Conservation (phyloP, 2,113 vertebrate species). For the Chaetura pelagica region DNA sequence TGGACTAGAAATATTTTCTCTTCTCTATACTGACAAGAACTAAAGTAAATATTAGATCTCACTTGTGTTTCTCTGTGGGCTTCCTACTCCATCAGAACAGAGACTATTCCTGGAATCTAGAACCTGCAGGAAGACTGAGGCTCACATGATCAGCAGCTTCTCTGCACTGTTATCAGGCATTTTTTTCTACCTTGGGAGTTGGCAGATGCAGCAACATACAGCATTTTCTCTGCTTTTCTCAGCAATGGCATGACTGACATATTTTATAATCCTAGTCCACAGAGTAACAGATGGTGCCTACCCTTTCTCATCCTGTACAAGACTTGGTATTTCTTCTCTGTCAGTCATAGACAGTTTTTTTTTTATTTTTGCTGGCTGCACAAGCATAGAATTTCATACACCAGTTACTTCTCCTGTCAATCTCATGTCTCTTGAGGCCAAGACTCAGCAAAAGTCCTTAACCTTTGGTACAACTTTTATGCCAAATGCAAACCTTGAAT, state of each 20-base stretch:
- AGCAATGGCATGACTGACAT: slow-evolving; percentile 33
- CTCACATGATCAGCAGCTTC: not conserved
- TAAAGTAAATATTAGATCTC: not conserved
- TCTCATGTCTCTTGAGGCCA: not conserved
- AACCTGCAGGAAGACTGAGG: not conserved
- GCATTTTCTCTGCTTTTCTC: slow-evolving; percentile 18
- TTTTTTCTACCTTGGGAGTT: not conserved
- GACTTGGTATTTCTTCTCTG: slow-evolving; percentile 55
- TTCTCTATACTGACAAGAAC: not conserved
- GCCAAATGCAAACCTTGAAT: not conserved
- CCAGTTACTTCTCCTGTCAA: slow-evolving; percentile 4
- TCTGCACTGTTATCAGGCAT: not conserved
- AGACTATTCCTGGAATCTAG: not conserved
- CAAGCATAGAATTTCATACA: not conserved
- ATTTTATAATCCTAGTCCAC: slow-evolving; percentile 42
- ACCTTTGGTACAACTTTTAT: not conserved
- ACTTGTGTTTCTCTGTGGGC: not conserved
- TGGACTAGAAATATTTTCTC: not conserved
- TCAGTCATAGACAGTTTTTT: slow-evolving; percentile 19
- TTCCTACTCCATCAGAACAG: not conserved
- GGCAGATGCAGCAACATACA: not conserved
- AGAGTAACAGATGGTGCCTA: slow-evolving; percentile 49
- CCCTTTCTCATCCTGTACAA: slow-evolving; percentile 31
- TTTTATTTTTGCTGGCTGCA: not conserved
- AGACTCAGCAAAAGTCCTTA: not conserved